Conservation (phyloP, 2,113 vertebrate genomes). For the Psophia crepitans region DNA sequence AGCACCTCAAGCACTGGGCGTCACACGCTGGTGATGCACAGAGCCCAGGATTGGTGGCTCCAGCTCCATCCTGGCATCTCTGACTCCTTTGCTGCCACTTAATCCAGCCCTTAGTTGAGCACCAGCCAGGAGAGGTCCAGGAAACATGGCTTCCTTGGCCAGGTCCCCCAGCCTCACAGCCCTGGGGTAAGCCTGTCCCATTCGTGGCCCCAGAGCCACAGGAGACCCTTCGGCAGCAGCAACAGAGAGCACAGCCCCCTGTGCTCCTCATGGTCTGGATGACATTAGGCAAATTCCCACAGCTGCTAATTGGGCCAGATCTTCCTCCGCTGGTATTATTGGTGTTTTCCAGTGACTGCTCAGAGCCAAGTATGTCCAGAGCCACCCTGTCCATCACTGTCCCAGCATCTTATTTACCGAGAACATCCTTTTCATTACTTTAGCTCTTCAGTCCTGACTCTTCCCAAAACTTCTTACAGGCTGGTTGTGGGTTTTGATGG, state of each 20-base stretch:
- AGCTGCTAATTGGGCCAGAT: background rate
- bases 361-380: background rate
- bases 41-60: background rate
- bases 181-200: rapidly evolving
- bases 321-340: background rate
- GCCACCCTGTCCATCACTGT: background rate
- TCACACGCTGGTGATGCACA: background rate
- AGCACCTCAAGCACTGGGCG: background rate
- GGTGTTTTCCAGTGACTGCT: background rate
- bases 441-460: background rate
- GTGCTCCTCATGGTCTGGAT: background rate
- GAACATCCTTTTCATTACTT: background rate
- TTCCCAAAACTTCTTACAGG: background rate
- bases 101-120: background rate
- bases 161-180: background rate
- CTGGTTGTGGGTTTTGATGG: background rate
- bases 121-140: background rate
- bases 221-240: too few species aligned
- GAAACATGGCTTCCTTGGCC: rapidly evolving
- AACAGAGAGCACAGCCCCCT: background rate
- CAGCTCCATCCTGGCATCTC: background rate
- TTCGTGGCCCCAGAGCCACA: background rate
- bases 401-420: background rate
- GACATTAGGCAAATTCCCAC: background rate
- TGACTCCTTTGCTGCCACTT: background rate